Percentiles rank a stretch among this genome's conserved stretches.
Conservation (phyloP, 2,888 invertebrate species). For the Trypoxylon attenuatum region DNA sequence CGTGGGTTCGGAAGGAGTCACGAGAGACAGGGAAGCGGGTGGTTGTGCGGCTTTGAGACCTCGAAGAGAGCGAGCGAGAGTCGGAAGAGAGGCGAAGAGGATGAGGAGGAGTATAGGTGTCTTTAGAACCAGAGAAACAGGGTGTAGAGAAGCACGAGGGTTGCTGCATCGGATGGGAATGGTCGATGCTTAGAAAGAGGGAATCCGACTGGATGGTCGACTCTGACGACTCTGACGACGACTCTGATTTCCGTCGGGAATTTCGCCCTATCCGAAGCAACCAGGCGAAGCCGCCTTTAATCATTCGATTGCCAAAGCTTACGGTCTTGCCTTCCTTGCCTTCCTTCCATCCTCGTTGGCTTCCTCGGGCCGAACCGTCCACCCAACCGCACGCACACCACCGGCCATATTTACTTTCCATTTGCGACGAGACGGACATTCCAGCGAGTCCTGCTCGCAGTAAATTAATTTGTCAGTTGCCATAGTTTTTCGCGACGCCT, state of each 20-base stretch:
- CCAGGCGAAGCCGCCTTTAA: slow-evolving; percentile 51
- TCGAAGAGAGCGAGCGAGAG: slow-evolving; percentile 43
- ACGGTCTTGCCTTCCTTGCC: slow-evolving; percentile 33
- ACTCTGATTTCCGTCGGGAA: slow-evolving; percentile 59
- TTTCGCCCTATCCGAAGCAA: slow-evolving; percentile 50
- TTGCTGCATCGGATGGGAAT: slow-evolving; percentile 5
- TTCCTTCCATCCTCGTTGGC: neutral
- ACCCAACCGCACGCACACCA: slow-evolving; percentile 27
- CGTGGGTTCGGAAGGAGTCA: slow-evolving; percentile 64
- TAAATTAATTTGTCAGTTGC: slow-evolving; percentile 36
- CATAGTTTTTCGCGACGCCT: too few species aligned
- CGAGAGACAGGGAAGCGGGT: slow-evolving; percentile 40
- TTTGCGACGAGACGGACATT: slow-evolving; percentile 30
- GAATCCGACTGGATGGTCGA: slow-evolving; percentile 62
- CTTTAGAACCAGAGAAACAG: neutral
- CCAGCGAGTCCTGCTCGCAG: slow-evolving; percentile 18
- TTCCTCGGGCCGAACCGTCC: slow-evolving; percentile 8
- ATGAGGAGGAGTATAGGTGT: neutral
- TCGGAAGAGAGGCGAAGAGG: slow-evolving; percentile 49
- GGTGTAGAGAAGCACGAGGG: neutral
- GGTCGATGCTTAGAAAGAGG: slow-evolving; percentile 53
- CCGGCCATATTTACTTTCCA: slow-evolving; percentile 36
- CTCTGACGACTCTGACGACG: too few species aligned
- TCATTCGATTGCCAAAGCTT: slow-evolving; percentile 57
- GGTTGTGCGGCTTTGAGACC: slow-evolving; percentile 52